A percentile compares a stretch with the other conserved stretches of the same genome.
Conservation (phyloP, 2,113 vertebrate species). For the Pelecanoides urinatrix region DNA sequence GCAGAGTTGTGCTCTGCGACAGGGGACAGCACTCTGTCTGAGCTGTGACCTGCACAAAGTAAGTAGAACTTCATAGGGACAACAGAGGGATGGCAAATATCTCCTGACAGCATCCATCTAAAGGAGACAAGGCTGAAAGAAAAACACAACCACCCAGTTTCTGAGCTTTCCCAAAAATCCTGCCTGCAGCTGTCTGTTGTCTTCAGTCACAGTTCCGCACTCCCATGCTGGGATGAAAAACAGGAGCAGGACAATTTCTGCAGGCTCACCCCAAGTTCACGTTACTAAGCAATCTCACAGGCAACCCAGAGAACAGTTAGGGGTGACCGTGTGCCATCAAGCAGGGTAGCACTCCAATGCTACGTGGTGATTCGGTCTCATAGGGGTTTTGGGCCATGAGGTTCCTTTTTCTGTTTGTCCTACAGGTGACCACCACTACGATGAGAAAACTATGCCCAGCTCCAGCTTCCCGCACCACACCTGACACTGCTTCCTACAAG, state of each 20-base stretch:
- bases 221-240: background rate
- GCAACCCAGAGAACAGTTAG: background rate
- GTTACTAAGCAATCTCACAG: background rate
- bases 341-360: background rate
- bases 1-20: background rate
- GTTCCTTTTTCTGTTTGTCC: background rate
- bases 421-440: background rate
- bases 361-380: background rate
- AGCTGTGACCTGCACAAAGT: background rate
- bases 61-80: background rate
- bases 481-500: rapidly evolving
- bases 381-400: background rate
- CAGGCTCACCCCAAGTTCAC: background rate
- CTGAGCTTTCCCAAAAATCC: background rate
- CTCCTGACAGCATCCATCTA: background rate
- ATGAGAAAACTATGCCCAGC: background rate
- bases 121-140: background rate
- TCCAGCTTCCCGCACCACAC: background rate
- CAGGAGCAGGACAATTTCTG: background rate
- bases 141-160: background rate
- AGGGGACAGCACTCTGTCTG: background rate
- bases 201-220: background rate
- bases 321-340: background rate
- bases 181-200: background rate
- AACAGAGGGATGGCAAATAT: background rate